Evolutionary conservation across 1,140 invertebrate genomes (phyloP).

Genomic region (Neodiprion lecontei): DNA sequence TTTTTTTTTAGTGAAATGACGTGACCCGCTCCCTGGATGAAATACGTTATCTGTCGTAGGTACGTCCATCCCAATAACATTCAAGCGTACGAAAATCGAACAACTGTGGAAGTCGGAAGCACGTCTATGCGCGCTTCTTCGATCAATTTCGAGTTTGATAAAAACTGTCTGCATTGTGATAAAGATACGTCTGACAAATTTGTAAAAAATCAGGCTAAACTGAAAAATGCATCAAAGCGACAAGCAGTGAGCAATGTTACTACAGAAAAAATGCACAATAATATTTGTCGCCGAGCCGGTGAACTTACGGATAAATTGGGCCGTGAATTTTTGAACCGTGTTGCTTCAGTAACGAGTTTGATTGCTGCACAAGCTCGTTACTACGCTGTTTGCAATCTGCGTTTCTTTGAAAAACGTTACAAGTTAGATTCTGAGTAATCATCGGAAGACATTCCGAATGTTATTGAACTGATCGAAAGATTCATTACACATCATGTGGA

Average conservation of each 20-base stretch:
- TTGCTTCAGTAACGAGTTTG: not conserved
- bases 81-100: not conserved
- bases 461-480: slow-evolving; percentile 18
- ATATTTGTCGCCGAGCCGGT: not conserved
- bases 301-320: not conserved
- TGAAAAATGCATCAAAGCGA: not conserved
- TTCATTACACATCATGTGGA: slow-evolving; percentile 8
- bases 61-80: not conserved
- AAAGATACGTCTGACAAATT: not conserved
- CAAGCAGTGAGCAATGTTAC: not conserved
- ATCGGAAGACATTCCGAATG: slow-evolving; percentile 6
- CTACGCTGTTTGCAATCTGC: not conserved
- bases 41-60: no score
- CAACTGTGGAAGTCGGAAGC: not conserved
- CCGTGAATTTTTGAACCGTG: not conserved
- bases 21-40: no score
- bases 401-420: not conserved
- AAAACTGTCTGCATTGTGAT: not conserved
- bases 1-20: no score
- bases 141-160: not conserved
- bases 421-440: not conserved
- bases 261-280: not conserved
- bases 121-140: not conserved
- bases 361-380: not conserved
- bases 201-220: not conserved